phyloP scores from a whole-genome alignment of 2,888 invertebrate genomes.

The Ophion ventricosus region DNA sequence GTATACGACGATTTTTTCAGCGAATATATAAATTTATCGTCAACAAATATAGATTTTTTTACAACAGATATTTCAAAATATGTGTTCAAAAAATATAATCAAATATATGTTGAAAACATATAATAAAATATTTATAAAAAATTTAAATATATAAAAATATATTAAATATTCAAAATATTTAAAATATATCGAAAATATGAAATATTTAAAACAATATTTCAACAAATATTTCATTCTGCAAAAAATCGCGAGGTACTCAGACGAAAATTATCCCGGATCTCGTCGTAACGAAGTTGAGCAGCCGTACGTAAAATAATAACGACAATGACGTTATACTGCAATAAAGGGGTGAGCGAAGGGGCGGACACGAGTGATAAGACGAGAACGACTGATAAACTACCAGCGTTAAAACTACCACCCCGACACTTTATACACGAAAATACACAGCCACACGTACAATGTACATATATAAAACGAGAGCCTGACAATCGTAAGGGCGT shows the following conservation, averaged over 20 bases:
- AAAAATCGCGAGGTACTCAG: not conserved
- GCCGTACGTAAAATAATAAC: not conserved
- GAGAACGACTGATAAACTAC: constrained; percentile 47
- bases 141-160: too few species aligned
- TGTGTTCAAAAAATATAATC: too few species aligned
- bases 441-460: constrained; percentile 6
- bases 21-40: too few species aligned
- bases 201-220: too few species aligned
- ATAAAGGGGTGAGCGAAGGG: constrained; percentile 7
- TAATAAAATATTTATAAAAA: too few species aligned
- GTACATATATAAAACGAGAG: not conserved
- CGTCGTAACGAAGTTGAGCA: not conserved
- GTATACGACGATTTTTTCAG: too few species aligned
- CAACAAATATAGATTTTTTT: too few species aligned
- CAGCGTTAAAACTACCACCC: constrained; percentile 31
- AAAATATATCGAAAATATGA: too few species aligned
- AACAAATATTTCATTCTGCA: too few species aligned
- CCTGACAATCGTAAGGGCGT: constrained; percentile 30
- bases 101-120: too few species aligned
- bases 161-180: not conserved
- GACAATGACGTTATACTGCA: constrained; percentile 11
- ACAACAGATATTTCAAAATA: too few species aligned
- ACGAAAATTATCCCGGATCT: not conserved
- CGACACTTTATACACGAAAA: not conserved
- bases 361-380: constrained; percentile 23